Evolutionary conservation across 2,888 invertebrate species (phyloP), one percentile per base, ranked within the genome.

Genomic region (Dermolepida albohirtum): DNA sequence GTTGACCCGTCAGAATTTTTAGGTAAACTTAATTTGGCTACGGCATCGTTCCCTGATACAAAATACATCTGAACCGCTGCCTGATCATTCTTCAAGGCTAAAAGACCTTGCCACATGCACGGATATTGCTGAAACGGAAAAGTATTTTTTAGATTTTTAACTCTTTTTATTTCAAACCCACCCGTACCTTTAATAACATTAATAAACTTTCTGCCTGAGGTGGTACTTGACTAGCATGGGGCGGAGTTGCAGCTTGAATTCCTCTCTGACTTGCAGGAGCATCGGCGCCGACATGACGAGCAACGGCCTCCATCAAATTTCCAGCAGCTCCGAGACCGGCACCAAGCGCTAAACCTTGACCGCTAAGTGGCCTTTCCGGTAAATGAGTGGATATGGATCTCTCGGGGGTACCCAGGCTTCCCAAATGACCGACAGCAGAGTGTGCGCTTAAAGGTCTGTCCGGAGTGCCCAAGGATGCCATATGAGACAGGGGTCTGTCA

Each of bases 31-130:
- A 92, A 92, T 73, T 91, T 89, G 8, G 97, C 97, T 71, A 98
- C 94, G 75, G 88, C 88, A 8, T 93, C 92, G 86, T 95, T 97
- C 67, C 98, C 98, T 78, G 95, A 94, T 72, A 98, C 96, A 84
- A 96, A 97, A 86, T 98, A 97, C 98, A 98, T 98, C 86, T 98
- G 98, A 51, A 98, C 98, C 29, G 95, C 95, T 5, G 97, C 97
- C 77, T 94, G 94, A 85, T 98, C 98, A 82, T 96, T 98, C 86
- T 98, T 98, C 74, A 98, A 86, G 0, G 96, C 97, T 74, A 98
- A 84, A 70, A 95, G 85, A 0, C 98, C 97, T 85, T 97, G 97
- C 98, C 98, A 98, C 93, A 97, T 95, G 51, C 97, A 93, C 8
- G 97, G 97, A 84, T 97, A 97, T 68, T 95, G 91, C 90, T 96